phyloP scores from a whole-genome alignment of 2,797 vertebrate species.

The Falco cherrug region DNA sequence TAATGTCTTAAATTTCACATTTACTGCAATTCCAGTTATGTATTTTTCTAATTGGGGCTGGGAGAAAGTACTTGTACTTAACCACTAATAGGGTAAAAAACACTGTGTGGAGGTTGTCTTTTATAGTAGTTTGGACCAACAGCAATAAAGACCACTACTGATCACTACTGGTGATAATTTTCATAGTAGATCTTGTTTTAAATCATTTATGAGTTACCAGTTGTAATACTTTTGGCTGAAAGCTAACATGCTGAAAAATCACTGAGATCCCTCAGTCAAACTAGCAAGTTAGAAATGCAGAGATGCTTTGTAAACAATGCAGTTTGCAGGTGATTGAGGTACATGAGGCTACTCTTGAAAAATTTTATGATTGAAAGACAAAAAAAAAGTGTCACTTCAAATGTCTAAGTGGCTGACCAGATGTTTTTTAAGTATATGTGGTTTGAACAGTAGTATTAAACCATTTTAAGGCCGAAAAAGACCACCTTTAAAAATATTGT shows the following conservation, averaged over 20 bases:
- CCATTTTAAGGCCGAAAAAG: background rate
- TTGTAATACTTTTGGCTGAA: background rate
- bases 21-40: background rate
- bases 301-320: background rate
- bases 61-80: background rate
- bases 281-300: background rate
- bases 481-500: rapidly evolving
- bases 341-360: background rate
- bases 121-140: background rate
- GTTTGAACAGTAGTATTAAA: background rate
- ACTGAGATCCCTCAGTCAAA: background rate
- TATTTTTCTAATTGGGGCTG: background rate
- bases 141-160: background rate
- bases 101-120: background rate
- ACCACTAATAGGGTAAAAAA: background rate
- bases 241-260: background rate
- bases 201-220: background rate
- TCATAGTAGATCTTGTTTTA: background rate
- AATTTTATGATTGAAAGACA: background rate
- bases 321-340: background rate
- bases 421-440: background rate
- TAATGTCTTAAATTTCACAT: background rate
- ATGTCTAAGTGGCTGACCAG: background rate
- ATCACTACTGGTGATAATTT: background rate
- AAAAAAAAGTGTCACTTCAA: background rate